Conservation (phyloP, 2,888 invertebrate species). For the Ferrisia virgata region DNA sequence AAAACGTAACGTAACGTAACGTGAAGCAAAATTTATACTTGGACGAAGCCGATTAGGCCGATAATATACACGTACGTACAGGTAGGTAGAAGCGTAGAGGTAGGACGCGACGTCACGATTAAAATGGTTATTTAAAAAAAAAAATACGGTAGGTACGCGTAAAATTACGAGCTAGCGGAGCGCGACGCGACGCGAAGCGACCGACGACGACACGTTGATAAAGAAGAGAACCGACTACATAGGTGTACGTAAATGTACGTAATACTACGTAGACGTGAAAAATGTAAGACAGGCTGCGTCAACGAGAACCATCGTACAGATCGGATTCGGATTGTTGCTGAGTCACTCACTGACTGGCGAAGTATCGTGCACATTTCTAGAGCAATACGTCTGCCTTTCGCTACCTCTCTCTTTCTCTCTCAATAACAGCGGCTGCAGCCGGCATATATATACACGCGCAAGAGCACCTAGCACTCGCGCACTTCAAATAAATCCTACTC, state of each 20-base stretch:
- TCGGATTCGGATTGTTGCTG: not conserved
- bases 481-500: slow-evolving; percentile 12
- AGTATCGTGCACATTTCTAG: slow-evolving; percentile 31
- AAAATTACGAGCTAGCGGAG: too few species aligned
- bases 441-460: slow-evolving; percentile 1
- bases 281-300: not conserved
- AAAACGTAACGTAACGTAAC: too few species aligned
- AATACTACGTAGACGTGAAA: not conserved
- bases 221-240: not conserved
- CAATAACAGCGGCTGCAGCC: not conserved
- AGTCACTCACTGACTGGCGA: slow-evolving; percentile 42
- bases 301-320: slow-evolving; percentile 3
- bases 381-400: slow-evolving; percentile 19
- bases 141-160: too few species aligned
- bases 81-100: too few species aligned
- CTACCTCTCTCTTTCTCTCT: not conserved
- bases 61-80: too few species aligned
- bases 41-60: too few species aligned
- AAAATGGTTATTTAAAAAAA: too few species aligned
- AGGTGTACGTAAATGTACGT: not conserved
- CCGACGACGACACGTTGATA: not conserved
- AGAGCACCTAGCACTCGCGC: slow-evolving; percentile 38
- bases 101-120: too few species aligned
- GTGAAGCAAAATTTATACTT: too few species aligned
- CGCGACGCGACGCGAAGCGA: too few species aligned